Base-by-base conservation (phyloP, 2,888 invertebrate species). In the Drosophila mercatorum region DNA sequence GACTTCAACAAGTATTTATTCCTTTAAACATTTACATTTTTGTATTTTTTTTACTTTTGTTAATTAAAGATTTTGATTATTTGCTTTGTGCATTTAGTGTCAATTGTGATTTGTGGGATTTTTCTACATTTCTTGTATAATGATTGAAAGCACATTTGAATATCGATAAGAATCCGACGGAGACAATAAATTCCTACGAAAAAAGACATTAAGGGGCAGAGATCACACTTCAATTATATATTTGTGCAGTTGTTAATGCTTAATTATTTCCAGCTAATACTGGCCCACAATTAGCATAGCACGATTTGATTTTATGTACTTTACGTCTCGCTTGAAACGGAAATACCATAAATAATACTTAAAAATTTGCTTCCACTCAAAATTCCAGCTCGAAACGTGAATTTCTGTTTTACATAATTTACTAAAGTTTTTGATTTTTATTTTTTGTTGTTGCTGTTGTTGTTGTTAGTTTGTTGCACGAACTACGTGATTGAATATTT, bases 401-500 rank as follows among this genome's bases (percentile, higher is more conserved):
- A 74, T 56, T 68, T 55, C 12, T 60, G 66, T 72, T 85, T 88
- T 80, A 89, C 80, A 89, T 82, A 88, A 88, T 89, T 88, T 88
- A 88, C 88, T 89, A 75, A 85, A 89, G 79, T 84, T 89, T 83
- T 67, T 55, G 49, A 34, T 55, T 55, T 55, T 41, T 41, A n/a
- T 41, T 53, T 38, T 40, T 17, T 17, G 17, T 17, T 17, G 28
- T 28, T 22, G 36, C 6, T 40, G 38, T 26, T 40, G 38, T 38
- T 38, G 49, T 22, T 52, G 52, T 41, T 63, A 63, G 47, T 80
- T 59, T 80, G 80, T 85, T 82, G 85, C 85, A 86, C 89, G 85
- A 86, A 85, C 65, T 82, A 88, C 89, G 89, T 86, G 85, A 86
- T 86, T 88, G 88, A 86, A 88, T 80, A 86, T 86, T 89, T 88